Base-by-base conservation (phyloP, 1,140 invertebrate species). In the Leptinotarsa undecemlineata region DNA sequence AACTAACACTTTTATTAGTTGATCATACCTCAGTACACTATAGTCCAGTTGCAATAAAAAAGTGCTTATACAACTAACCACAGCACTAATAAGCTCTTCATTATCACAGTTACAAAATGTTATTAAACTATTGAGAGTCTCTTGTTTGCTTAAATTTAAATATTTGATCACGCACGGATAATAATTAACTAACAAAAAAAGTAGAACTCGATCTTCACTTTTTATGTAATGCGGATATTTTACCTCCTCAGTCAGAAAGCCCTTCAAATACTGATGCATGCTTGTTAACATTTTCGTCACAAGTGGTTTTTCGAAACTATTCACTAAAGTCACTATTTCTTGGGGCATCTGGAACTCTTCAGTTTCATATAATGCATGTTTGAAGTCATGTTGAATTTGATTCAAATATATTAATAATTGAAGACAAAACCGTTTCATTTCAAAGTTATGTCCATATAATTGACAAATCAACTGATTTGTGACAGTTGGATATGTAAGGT, bases 41-140 rank as follows among this genome's bases (percentile, higher is more conserved):
- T 71, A 77, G 73, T 78, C 75, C 17, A 76, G 60, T 57, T 77
- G 60, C 15, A 70, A 70, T 13, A 82, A 63, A 75, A 78, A 80
- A 51, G 76, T 78, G 71, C 76, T 76, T 68, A 81, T 74, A 77
- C 79, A 81, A 63, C 74, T 74, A 68, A 82, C 75, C 69, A 79
- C 79, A 68, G 79, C 80, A 72, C 78, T 79, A 20, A 77, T 78
- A 20, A 82, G 68, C 60, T 80, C 79, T 66, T 82, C 80, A 64
- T 79, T 77, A 77, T 77, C 76, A 77, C 74, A 74, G 68, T 76
- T 75, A 51, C 78, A 78, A 47, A 77, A 75, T 26, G 64, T 74
- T 19, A 80, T 21, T 17, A 81, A 75, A 48, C 70, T 77, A 63
- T 79, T 77, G 26, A 82, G 33, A 13, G 74, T 77, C 57, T 77